Evolutionary conservation across 2,113 vertebrate genomes (phyloP).

Genomic region (Cairina moschata): DNA sequence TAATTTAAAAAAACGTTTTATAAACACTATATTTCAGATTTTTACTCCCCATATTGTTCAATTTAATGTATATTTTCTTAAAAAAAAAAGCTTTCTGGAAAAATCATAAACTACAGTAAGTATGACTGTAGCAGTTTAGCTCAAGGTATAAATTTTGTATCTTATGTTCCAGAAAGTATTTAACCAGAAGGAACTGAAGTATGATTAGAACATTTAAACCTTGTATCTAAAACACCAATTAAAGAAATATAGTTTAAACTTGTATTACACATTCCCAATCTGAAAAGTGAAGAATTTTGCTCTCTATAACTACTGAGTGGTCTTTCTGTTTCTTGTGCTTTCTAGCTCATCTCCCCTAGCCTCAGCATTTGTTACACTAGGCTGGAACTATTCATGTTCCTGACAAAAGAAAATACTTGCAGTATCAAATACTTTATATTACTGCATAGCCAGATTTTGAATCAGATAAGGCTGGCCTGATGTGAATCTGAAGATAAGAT

Average conservation of each 20-base stretch:
- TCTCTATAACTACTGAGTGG: not conserved
- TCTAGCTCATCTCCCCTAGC: not conserved
- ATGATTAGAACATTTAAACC: not conserved
- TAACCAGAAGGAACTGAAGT: not conserved
- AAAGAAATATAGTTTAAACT: not conserved
- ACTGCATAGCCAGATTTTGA: not conserved
- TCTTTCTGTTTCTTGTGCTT: not conserved
- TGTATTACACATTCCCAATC: not conserved
- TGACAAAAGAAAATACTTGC: not conserved
- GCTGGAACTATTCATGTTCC: not conserved
- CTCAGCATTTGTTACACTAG: not conserved
- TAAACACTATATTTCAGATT: not conserved
- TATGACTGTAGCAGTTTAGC: not conserved
- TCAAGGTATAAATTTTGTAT: not conserved
- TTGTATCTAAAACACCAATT: not conserved
- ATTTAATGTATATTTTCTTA: not conserved
- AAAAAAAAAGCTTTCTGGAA: not conserved
- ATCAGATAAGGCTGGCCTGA: not conserved
- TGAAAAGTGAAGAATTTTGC: not conserved
- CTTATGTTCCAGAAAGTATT: not conserved
- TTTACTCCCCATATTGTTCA: not conserved
- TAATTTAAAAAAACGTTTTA: not conserved
- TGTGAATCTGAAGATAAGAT: conserved; percentile 2
- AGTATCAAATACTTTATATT: not conserved
- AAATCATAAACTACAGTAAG: not conserved